Evolutionary conservation across 2,113 vertebrate species (phyloP), one percentile per base, ranked within the genome.

Genomic region (Pseudorhombus dupliciocellatus): DNA sequence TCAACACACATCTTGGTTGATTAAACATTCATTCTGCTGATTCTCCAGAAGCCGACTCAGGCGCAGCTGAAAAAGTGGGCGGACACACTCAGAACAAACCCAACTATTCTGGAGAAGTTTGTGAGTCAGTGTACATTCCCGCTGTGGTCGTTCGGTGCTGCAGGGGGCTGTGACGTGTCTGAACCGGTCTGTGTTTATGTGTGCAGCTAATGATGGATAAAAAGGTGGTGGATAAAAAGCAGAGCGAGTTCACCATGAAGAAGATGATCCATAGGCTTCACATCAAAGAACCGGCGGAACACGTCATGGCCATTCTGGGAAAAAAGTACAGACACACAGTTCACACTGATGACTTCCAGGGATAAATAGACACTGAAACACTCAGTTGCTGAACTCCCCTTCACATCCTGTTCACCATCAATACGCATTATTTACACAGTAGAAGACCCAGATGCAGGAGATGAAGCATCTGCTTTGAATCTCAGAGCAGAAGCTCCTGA

Each of bases 281-380:
- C 75, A 95, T 97, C 62, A 94, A 89, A 24, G 90, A 96, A 53
- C 95, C 96, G 12, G 93, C 94, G 0, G 88, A 96, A 54, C 81
- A 91, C 0, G 93, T 97, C 24, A 95, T 96, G 90, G 92, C 94
- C 58, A 85, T 97, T 40, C 90, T 97, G 80, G 96, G 95, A n/a
- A 93, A 66, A 80, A 95, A 90, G 96, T 97, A 81, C n/a, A 79
- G 70, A 50, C 14, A 11, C 52, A 53, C 18, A 30, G n/a, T 6
- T 22, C 56, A 54, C 26, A 55, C 46, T 34, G 31, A 34, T 34
- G 31, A 21, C 34, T 52, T 2, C 16, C 46, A 50, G 18, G n/a
- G 18, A 50, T n/a, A 50, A 5, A 7, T 4, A 1, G 18, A 52
- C 21, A 20, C 15, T 20, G 16, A n/a, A 51, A 30, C 52, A 44